Evolutionary conservation across 1,140 invertebrate genomes (phyloP), one percentile per base, ranked within the genome.

Genomic region (Drosophila parabipectinata): DNA sequence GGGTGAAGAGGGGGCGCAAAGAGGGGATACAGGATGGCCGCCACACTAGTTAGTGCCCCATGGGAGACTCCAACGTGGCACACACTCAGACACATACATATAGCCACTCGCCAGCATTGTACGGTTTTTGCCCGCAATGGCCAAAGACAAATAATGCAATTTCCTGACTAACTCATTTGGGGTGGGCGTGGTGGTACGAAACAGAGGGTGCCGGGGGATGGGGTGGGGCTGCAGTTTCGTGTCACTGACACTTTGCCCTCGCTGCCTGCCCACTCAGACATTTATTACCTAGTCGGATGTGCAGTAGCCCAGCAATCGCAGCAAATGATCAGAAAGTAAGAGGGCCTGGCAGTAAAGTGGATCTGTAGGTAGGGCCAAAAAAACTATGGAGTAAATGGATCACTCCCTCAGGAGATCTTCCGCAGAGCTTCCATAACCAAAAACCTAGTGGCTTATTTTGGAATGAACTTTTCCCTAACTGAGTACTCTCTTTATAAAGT

Each of bases 141-240:
- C 83, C 79, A 88, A 88, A 88, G 83, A 88, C 83, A 88, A 88
- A 88, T 88, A 88, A 88, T 88, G 83, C 83, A 88, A 88, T 88
- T 88, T 88, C 83, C 83, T 74, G 83, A 83, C 83, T 88, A 88
- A 88, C 83, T 88, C 83, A 88, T 88, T 88, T 88, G 79, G 83
- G 83, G 60, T 54, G 69, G 71, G 6, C 21, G 21, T 30, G 14
- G 15, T 14, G 58, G 37, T 4, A 24, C 8, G 3, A 10, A 21
- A 26, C 47, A 26, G 24, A 8, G 47, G 24, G 14, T 21, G 28
- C 44, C 44, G 18, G 18, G 18, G n/a, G 15, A 3, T 24, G 18
- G 3, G 4, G 44, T 4, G 48, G 21, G 45, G 47, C 45, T 57
- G 44, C 50, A 57, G 63, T 68, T 71, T 64, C 66, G 71, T 87